Conservation (phyloP, 2,797 vertebrate species). For the Microchirus variegatus region DNA sequence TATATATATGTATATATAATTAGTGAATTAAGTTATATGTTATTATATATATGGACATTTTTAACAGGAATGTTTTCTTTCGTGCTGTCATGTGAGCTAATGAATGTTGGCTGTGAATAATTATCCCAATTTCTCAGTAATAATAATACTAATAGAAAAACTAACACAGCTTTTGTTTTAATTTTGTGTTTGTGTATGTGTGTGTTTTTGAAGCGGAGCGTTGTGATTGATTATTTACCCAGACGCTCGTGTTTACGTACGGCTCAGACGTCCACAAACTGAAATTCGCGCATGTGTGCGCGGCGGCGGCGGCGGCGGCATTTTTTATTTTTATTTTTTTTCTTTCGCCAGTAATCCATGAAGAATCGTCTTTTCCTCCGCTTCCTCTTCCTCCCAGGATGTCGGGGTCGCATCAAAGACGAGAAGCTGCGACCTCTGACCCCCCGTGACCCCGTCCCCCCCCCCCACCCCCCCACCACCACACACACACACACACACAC, state of each 20-base stretch:
- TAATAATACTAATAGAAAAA: neutral
- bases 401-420: conserved; percentile 88
- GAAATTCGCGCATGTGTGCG: conserved; percentile 15
- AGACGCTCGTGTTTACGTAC: conserved; percentile 54
- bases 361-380: conserved; percentile 85
- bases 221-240: conserved; percentile 85
- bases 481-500: too few relatives aligned
- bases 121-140: neutral
- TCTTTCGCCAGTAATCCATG: conserved; percentile 83
- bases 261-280: neutral
- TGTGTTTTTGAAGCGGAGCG: conserved; percentile 46
- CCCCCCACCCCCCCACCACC: too few relatives aligned
- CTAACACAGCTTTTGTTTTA: neutral
- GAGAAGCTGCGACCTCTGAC: conserved; percentile 62
- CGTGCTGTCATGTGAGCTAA: too few relatives aligned
- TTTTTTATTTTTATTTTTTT: too few relatives aligned
- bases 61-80: too few relatives aligned
- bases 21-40: too few relatives aligned
- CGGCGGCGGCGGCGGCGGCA: too few relatives aligned
- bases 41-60: too few relatives aligned
- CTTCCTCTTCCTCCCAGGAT: conserved; percentile 88
- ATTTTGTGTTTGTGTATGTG: neutral
- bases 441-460: conserved; percentile 56
- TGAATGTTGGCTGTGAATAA: neutral
- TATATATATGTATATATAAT: too few relatives aligned